Conservation (phyloP, 2,113 vertebrate genomes). For the Neodontobutis hainanensis region DNA sequence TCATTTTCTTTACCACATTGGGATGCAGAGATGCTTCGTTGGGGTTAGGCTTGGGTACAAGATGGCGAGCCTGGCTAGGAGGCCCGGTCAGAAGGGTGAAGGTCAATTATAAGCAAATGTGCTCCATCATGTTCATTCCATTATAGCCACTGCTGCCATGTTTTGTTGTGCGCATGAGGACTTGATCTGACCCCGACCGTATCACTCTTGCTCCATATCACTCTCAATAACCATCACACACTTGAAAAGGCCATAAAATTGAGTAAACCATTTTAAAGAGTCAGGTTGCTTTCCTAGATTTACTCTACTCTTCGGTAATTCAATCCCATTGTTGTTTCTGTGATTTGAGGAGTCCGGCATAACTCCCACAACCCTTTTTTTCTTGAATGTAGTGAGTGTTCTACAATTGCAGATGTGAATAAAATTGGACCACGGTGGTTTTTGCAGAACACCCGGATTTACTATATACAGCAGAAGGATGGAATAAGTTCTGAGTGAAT, state of each 20-base stretch:
- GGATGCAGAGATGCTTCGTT: constrained; percentile 53
- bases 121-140: constrained; percentile 53
- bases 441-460: constrained; percentile 25
- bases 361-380: not conserved
- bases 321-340: constrained; percentile 51
- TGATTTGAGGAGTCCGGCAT: constrained; percentile 11
- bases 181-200: constrained; percentile 49
- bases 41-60: constrained; percentile 42
- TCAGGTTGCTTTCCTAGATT: constrained; percentile 28
- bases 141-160: constrained; percentile 39
- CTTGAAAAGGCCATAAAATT: constrained; percentile 30
- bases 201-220: constrained; percentile 46
- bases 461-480: constrained; percentile 29
- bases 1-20: constrained; percentile 20
- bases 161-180: constrained; percentile 52
- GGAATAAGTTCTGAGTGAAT: constrained; percentile 30
- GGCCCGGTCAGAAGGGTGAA: constrained; percentile 44
- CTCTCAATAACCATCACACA: constrained; percentile 58
- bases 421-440: not conserved
- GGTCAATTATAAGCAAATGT: constrained; percentile 73
- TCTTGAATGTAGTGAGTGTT: constrained; percentile 2
- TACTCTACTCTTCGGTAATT: constrained; percentile 36
- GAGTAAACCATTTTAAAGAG: constrained; percentile 32
- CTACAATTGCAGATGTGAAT: not conserved
- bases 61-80: constrained; percentile 44